These are phyloP conservation scores for Arenaria interpres DNA, from an alignment of 2,113 vertebrate species.

Conservation along the genomic window DNA sequence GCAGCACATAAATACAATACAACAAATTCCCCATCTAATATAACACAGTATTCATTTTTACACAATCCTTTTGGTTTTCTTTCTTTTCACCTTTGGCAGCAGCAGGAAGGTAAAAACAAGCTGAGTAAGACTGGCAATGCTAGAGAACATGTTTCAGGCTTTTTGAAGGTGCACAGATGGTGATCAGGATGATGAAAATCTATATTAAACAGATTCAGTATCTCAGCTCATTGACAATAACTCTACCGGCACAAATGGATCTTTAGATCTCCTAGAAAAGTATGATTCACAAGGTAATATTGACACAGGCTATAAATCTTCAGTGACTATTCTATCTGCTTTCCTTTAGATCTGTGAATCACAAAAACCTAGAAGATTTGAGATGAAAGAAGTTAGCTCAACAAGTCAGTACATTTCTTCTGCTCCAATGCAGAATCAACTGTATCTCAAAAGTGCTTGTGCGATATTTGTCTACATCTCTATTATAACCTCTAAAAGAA, in stretches of 20 bases:
- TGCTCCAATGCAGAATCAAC: background rate
- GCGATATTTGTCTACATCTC: background rate
- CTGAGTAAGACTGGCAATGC: background rate
- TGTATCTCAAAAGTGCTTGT: background rate
- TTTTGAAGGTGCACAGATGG: background rate
- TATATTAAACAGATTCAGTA: background rate
- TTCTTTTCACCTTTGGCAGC: background rate
- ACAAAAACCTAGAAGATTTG: background rate
- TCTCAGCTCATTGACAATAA: constrained; percentile 1
- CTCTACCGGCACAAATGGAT: background rate
- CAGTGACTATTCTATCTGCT: background rate
- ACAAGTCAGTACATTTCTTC: constrained; percentile 7
- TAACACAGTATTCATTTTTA: background rate
- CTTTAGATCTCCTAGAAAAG: background rate
- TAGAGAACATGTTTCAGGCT: background rate
- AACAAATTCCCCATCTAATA: background rate
- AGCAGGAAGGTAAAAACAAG: background rate
- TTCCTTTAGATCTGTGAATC: background rate
- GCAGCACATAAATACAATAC: background rate
- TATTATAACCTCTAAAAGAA: background rate
- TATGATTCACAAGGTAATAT: constrained; percentile 1
- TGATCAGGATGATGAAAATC: background rate
- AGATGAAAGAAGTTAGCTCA: constrained; percentile 17
- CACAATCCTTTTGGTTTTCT: background rate
- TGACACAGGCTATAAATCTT: background rate